Evolutionary conservation across 2,888 invertebrate genomes (phyloP).

Genomic region (Harpalus rubripes): DNA sequence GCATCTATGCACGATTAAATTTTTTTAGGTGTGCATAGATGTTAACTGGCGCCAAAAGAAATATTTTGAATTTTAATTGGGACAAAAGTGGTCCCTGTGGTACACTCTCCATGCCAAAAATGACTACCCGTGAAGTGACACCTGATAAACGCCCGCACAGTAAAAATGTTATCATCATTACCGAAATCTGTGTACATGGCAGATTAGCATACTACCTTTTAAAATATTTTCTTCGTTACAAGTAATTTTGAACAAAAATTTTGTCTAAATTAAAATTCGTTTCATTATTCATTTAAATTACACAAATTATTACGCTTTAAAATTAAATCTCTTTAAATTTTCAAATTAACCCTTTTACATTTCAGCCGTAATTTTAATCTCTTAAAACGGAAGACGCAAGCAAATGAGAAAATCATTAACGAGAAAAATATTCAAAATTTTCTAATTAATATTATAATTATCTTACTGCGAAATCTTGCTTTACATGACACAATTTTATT

Average conservation of each 20-base stretch:
- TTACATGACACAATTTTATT: not conserved
- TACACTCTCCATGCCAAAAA: too few relatives aligned
- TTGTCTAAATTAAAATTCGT: constrained; percentile 12
- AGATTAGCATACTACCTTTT: too few relatives aligned
- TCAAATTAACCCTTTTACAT: constrained; percentile 9
- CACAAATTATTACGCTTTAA: not conserved
- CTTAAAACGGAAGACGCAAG: constrained; percentile 10
- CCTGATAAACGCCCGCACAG: too few relatives aligned
- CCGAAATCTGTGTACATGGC: too few relatives aligned
- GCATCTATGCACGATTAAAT: too few relatives aligned
- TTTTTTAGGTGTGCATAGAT: too few relatives aligned
- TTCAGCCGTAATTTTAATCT: constrained; percentile 22
- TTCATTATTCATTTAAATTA: not conserved
- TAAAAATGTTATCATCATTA: too few relatives aligned
- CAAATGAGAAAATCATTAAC: constrained; percentile 4
- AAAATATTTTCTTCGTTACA: not conserved
- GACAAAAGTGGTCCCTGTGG: too few relatives aligned
- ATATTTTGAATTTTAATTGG: too few relatives aligned
- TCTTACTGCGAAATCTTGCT: constrained; percentile 2
- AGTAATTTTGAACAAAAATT: not conserved
- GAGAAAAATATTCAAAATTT: not conserved
- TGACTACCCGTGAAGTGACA: too few relatives aligned
- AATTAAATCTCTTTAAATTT: constrained; percentile 19
- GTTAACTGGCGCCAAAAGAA: too few relatives aligned
- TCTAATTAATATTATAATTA: constrained; percentile 28